These are phyloP conservation scores for Murina feae DNA, from an alignment of 2,113 vertebrate species.

Conservation along the genomic window DNA sequence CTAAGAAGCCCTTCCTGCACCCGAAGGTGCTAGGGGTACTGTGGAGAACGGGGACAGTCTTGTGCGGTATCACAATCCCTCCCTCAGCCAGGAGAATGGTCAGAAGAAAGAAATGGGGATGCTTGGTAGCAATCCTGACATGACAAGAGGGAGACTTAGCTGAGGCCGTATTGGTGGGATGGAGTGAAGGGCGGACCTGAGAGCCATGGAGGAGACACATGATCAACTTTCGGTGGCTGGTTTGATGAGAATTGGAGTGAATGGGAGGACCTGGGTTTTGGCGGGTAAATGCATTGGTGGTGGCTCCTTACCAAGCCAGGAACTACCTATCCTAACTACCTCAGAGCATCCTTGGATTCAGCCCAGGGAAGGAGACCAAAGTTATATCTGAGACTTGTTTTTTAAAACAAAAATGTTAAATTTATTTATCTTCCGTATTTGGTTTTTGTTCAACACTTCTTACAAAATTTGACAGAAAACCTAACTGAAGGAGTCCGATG, in stretches of 20 bases:
- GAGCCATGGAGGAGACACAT: background rate
- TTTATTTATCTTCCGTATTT: background rate
- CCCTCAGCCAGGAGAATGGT: background rate
- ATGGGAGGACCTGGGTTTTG: no score
- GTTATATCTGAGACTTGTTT: background rate
- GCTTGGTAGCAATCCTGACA: background rate
- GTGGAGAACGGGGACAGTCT: background rate
- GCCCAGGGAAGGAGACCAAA: background rate
- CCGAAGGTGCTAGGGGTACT: background rate
- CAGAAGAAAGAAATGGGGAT: background rate
- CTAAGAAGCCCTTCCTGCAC: background rate
- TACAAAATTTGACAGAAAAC: background rate
- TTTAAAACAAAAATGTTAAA: background rate
- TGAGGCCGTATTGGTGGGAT: background rate
- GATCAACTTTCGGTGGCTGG: background rate
- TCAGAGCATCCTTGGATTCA: background rate
- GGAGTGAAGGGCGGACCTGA: background rate
- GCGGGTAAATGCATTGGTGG: accelerated
- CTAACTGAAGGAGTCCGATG: background rate
- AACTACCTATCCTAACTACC: background rate
- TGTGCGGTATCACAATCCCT: background rate
- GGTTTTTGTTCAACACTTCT: background rate
- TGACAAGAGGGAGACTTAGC: background rate
- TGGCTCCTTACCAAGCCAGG: no score
- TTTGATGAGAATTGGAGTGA: background rate